These are phyloP conservation scores for Nyctibius bracteatus DNA, from an alignment of 2,113 vertebrate species.

Conservation along the genomic window DNA sequence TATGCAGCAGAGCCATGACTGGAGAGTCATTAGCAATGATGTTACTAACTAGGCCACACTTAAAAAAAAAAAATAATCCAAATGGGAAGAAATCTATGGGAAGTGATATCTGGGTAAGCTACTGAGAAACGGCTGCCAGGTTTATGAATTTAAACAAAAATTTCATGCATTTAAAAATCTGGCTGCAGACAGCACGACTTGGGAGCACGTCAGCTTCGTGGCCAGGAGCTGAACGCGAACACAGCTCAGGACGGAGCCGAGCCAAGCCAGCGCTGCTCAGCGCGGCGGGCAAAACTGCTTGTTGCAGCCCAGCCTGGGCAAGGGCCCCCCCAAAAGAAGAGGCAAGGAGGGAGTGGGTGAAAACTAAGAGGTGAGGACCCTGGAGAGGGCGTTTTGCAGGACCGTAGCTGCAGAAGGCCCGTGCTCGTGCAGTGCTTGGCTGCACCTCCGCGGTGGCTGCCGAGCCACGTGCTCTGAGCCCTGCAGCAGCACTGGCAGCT, in stretches of 20 bases:
- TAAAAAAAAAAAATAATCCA: background rate
- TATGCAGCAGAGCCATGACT: background rate
- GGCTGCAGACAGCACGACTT: background rate
- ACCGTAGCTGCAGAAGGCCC: rapidly evolving
- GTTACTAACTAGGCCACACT: background rate
- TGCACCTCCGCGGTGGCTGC: background rate
- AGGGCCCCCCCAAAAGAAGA: rapidly evolving
- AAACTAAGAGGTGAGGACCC: background rate
- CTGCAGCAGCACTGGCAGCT: rapidly evolving
- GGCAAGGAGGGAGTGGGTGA: background rate
- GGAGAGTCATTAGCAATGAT: background rate
- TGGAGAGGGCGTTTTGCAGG: background rate
- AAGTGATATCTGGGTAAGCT: background rate
- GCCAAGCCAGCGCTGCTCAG: background rate
- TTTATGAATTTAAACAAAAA: background rate
- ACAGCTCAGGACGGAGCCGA: background rate
- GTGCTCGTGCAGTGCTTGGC: background rate
- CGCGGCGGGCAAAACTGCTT: background rate
- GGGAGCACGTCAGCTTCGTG: background rate
- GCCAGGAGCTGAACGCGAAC: background rate
- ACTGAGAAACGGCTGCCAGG: background rate
- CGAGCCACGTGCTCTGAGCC: rapidly evolving
- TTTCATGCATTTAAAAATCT: background rate
- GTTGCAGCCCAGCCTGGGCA: background rate
- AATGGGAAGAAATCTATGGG: background rate